Evolutionary conservation across 2,113 vertebrate species (phyloP), one percentile per base, ranked within the genome.

Genomic region (Typhlomys cinereus): DNA sequence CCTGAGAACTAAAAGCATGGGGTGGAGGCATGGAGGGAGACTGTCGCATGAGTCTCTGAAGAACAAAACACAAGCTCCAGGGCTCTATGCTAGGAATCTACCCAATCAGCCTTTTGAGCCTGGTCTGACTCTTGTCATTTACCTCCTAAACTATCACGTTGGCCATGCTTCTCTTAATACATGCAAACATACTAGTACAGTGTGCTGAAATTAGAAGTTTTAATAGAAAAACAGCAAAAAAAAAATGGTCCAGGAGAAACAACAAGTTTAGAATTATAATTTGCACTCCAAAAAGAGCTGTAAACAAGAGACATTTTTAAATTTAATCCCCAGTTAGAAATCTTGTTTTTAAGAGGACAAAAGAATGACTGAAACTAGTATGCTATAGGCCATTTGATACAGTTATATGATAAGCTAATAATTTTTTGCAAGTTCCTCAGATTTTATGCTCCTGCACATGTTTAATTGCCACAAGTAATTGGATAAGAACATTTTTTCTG

Each of bases 311-410:
- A 36, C 23, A 29, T 92, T 93, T 92, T 73, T 95, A 95, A 96
- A 95, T 89, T 92, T 93, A 93, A 89, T 97, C 85, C 91, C 59
- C 82, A 96, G 66, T 29, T 94, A 95, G 95, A 86, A 74, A 79
- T 66, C 92, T 50, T 41, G 10, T 92, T 52, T n/a, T n/a, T 95
- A 90, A 97, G 85, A 87, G 14, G 27, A 61, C 89, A 84, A 94
- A 74, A 78, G 44, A 85, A 71, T 95, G 14, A 85, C 1, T 90
- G 2, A 95, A 90, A 67, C 74, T 14, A 31, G 78, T 34, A 59
- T 4, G 76, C 34, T 96, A 95, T 91, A 48, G 97, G 25, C 54
- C 97, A 92, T 91, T 96, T 96, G 92, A 79, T 92, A 79, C 20
- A 90, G 62, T 54, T 79, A 84, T 85, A 96, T 90, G 75, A 86